These are phyloP conservation scores for Pteronura brasiliensis DNA, from an alignment of 2,113 vertebrate species.

Conservation along the genomic window DNA sequence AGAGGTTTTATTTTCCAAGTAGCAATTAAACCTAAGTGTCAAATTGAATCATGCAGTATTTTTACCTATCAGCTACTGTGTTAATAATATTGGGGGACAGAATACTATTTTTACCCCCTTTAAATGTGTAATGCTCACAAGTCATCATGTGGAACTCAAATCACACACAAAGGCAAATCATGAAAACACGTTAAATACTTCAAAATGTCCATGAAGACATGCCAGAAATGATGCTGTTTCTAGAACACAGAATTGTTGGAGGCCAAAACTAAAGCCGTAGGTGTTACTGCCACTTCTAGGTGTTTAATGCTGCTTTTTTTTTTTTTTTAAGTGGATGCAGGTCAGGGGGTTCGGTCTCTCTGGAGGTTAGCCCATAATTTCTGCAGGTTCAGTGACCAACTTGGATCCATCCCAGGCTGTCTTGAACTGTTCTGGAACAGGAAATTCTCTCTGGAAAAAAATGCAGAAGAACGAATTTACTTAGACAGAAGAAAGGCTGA, in stretches of 20 bases:
- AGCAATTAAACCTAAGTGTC: constrained; percentile 69
- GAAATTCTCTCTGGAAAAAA: constrained; percentile 93
- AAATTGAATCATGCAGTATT: constrained; percentile 70
- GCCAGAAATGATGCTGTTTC: constrained; percentile 56
- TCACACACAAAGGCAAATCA: constrained; percentile 68
- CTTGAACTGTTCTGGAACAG: constrained; percentile 98
- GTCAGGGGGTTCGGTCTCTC: constrained; percentile 16
- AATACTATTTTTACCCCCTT: neutral
- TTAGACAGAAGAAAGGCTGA: constrained; percentile 57
- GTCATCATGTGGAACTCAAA: constrained; percentile 71
- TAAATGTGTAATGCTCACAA: constrained; percentile 55
- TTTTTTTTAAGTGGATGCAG: neutral
- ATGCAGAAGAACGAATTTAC: constrained; percentile 71
- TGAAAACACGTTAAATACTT: constrained; percentile 59
- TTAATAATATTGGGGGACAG: constrained; percentile 7
- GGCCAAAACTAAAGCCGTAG: constrained; percentile 62
- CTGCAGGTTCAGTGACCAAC: constrained; percentile 95
- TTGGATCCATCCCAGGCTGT: constrained; percentile 95
- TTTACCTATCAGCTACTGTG: constrained; percentile 52
- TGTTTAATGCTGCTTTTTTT: constrained; percentile 61
- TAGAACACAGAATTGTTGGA: constrained; percentile 70
- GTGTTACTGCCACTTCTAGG: constrained; percentile 63
- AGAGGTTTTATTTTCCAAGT: constrained; percentile 60
- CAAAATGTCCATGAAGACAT: constrained; percentile 67
- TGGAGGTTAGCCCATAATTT: constrained; percentile 91